These are phyloP conservation scores for Holothuria glaberrima DNA, from an alignment of 35 echinoderm and acorn worm genomes.

Conservation along the genomic window DNA sequence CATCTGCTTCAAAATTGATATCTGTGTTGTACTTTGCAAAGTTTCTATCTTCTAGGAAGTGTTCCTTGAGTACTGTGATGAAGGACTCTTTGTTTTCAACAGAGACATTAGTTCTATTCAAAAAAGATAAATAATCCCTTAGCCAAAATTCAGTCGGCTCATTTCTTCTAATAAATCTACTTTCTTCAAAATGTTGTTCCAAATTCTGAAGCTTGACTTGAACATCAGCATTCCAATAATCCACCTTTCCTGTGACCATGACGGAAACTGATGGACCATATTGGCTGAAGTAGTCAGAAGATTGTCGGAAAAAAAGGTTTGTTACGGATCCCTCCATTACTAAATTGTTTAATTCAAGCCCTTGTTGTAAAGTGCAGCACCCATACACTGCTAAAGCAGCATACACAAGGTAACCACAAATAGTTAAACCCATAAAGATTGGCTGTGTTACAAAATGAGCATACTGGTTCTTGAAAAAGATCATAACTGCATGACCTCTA, in stretches of 20 bases:
- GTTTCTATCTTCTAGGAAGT: conserved; percentile 52
- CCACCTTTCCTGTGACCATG: conserved; percentile 49
- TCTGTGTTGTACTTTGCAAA: conserved; percentile 58
- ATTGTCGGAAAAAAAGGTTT: conserved; percentile 49
- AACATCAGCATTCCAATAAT: conserved; percentile 62
- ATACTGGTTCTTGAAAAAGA: conserved; percentile 73
- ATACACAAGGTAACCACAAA: conserved; percentile 48
- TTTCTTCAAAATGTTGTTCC: conserved; percentile 34
- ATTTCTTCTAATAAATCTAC: conserved; percentile 3
- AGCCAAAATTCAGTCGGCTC: conserved; percentile 72
- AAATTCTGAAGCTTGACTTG: conserved; percentile 48
- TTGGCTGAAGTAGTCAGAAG: conserved; percentile 57
- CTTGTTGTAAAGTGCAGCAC: conserved; percentile 46
- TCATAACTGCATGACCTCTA: conserved; percentile 48
- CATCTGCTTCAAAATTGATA: conserved; percentile 56
- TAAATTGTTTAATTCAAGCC: conserved; percentile 55
- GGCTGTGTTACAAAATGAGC: conserved; percentile 58
- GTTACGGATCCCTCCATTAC: conserved; percentile 61
- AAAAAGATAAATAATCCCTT: conserved; percentile 47
- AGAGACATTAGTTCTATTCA: neutral
- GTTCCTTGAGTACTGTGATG: conserved; percentile 24
- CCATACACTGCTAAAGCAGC: conserved; percentile 61
- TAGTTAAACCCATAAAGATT: conserved; percentile 16
- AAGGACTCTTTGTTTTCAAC: conserved; percentile 35
- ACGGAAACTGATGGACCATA: conserved; percentile 67